Evolutionary conservation across 2,797 vertebrate genomes (phyloP).

Genomic region (Acipenser ruthenus): DNA sequence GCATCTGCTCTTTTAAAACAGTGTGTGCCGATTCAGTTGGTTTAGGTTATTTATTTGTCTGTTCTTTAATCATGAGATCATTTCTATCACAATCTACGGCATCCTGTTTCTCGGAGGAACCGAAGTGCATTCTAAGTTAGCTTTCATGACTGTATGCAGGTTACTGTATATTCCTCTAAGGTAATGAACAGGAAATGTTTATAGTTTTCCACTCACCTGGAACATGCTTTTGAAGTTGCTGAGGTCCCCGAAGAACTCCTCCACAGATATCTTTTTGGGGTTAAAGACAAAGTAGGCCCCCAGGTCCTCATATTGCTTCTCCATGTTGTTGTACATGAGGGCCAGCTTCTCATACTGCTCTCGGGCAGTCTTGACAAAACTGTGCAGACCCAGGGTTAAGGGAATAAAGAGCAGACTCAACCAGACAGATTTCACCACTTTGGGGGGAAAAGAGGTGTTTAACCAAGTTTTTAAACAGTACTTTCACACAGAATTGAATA

Average conservation of each 20-base stretch:
- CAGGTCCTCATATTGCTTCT: slow-evolving; percentile 63
- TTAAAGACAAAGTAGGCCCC: slow-evolving; percentile 70
- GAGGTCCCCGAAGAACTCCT: slow-evolving; percentile 74
- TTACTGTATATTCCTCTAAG: too few species aligned
- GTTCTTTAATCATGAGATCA: too few species aligned
- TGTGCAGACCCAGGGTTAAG: slow-evolving; percentile 59
- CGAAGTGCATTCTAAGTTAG: too few species aligned
- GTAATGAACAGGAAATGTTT: too few species aligned
- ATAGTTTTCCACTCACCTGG: slow-evolving; percentile 52
- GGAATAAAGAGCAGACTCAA: slow-evolving; percentile 24
- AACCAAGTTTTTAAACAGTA: neutral
- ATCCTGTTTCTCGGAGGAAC: too few species aligned
- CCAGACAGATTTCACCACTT: too few species aligned
- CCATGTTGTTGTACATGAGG: slow-evolving; percentile 77
- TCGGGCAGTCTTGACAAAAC: slow-evolving; percentile 61
- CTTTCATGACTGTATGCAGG: too few species aligned
- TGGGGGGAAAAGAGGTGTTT: neutral
- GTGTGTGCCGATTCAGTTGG: too few species aligned
- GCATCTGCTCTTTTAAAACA: too few species aligned
- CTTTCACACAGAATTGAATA: neutral
- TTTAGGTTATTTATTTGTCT: too few species aligned
- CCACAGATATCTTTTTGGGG: slow-evolving; percentile 62
- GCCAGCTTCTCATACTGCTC: slow-evolving; percentile 71
- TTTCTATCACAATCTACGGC: too few species aligned
- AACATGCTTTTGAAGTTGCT: slow-evolving; percentile 80